Evolutionary conservation across 2,113 vertebrate species (phyloP).

Genomic region (Dermatemys mawii): DNA sequence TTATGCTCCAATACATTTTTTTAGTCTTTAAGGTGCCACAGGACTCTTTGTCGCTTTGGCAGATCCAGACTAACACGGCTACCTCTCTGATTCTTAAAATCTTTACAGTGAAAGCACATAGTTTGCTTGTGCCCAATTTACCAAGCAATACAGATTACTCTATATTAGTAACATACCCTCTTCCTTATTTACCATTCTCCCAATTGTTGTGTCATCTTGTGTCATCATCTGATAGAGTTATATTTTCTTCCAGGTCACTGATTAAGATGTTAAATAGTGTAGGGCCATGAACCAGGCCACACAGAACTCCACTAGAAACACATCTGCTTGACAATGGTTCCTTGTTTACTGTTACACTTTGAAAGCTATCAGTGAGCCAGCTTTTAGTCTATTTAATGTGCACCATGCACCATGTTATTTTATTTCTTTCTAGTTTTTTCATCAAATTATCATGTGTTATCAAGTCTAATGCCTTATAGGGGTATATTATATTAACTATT

Average conservation of each 20-base stretch:
- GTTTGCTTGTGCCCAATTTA: neutral
- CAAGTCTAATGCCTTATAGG: neutral
- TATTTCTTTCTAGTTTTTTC: neutral
- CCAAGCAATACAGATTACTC: neutral
- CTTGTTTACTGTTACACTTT: neutral
- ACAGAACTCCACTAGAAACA: neutral
- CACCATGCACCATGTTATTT: neutral
- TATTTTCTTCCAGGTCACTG: neutral
- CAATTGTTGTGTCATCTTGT: neutral
- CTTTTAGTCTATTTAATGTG: neutral
- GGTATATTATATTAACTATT: neutral
- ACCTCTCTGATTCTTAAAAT: too few relatives aligned
- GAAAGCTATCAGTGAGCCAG: neutral
- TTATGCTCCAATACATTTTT: too few relatives aligned
- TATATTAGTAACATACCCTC: neutral
- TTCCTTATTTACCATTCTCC: neutral
- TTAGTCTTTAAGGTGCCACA: too few relatives aligned
- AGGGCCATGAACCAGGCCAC: neutral
- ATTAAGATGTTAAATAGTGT: neutral
- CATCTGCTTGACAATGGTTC: neutral
- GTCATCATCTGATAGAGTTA: too few relatives aligned
- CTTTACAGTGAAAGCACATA: neutral
- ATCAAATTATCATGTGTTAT: neutral
- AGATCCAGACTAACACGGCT: too few relatives aligned
- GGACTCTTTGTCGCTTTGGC: too few relatives aligned